phyloP scores from a whole-genome alignment of 2,888 invertebrate species.

The Eupithecia exiguata region DNA sequence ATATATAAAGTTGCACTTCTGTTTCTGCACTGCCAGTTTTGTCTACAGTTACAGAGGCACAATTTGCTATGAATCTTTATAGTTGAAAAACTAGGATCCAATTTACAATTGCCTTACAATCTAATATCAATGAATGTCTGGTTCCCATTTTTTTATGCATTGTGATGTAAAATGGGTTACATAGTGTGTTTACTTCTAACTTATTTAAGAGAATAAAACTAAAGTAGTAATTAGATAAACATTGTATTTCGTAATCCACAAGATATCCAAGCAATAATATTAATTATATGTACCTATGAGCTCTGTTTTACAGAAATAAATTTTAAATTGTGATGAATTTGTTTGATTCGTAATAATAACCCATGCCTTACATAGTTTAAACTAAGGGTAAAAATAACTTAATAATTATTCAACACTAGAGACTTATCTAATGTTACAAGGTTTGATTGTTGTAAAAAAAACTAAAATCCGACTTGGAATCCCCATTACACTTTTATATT shows the following conservation, averaged over 20 bases:
- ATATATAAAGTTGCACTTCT: constrained; percentile 25
- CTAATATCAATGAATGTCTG: neutral
- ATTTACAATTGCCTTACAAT: neutral
- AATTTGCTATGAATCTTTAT: neutral
- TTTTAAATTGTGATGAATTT: constrained; percentile 10
- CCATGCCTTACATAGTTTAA: neutral
- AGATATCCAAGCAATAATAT: constrained; percentile 27
- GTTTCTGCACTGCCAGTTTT: constrained; percentile 1
- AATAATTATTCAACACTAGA: too few species aligned
- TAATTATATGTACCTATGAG: constrained; percentile 12
- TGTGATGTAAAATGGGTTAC: neutral
- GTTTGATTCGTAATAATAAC: neutral
- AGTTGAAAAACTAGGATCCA: neutral
- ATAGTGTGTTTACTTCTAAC: neutral
- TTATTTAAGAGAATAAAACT: neutral
- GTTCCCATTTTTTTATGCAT: neutral
- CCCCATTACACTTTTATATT: too few species aligned
- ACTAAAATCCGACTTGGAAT: too few species aligned
- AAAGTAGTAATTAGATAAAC: neutral
- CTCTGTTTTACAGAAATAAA: constrained; percentile 29
- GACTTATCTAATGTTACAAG: too few species aligned
- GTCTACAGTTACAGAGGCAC: neutral
- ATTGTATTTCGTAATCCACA: neutral
- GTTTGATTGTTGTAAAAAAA: too few species aligned
- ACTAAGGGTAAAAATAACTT: neutral